Evolutionary conservation across 2,797 vertebrate genomes (phyloP).

Genomic region (Channallabes apus): DNA sequence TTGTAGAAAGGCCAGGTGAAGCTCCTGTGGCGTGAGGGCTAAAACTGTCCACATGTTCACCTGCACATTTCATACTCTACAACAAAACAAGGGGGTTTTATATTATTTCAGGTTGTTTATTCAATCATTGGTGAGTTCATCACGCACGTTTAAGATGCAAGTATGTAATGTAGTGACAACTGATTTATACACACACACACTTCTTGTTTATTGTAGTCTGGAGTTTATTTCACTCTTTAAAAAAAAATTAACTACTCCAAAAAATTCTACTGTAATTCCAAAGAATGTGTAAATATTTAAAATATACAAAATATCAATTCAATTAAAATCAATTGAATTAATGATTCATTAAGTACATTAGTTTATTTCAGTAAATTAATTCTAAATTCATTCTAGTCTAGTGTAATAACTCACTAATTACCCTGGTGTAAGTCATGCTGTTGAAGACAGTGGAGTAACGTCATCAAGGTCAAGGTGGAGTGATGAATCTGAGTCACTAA

Average conservation of each 20-base stretch:
- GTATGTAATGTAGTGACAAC: neutral
- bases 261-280: neutral
- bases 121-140: neutral
- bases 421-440: neutral
- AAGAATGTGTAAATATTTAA: neutral
- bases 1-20: conserved; percentile 42
- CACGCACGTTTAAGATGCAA: neutral
- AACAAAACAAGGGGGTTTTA: neutral
- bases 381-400: no score
- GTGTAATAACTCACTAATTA: no score
- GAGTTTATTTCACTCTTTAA: neutral
- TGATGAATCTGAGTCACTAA: neutral
- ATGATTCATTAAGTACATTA: neutral
- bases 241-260: neutral
- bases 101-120: neutral
- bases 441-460: neutral
- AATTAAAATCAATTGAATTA: neutral
- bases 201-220: neutral
- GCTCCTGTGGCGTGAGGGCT: conserved; percentile 6
- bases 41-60: conserved; percentile 2
- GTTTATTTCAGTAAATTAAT: no score
- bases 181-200: neutral
- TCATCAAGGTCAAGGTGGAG: neutral
- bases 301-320: neutral
- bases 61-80: neutral